phyloP scores from a whole-genome alignment of 2,888 invertebrate genomes.

The Aricia artaxerxes region DNA sequence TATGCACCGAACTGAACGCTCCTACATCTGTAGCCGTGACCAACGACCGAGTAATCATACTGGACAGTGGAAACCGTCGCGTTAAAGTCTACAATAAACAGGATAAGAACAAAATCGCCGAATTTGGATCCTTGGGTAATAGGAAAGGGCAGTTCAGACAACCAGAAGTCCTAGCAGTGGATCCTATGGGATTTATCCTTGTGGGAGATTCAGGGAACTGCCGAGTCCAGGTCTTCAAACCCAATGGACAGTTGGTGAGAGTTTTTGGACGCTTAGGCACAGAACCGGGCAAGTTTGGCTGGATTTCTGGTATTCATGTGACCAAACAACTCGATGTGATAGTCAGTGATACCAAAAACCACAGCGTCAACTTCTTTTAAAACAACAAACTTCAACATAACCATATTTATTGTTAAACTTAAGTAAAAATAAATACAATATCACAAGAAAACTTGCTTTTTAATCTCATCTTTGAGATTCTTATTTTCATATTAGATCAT shows the following conservation, averaged over 20 bases:
- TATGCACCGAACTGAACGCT: constrained; percentile 82
- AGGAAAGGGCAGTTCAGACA: constrained; percentile 86
- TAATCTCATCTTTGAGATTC: constrained; percentile 19
- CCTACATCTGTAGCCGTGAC: constrained; percentile 86
- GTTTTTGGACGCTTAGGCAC: constrained; percentile 81
- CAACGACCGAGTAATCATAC: constrained; percentile 75
- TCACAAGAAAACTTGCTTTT: constrained; percentile 28
- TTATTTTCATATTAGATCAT: not conserved
- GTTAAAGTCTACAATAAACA: constrained; percentile 81
- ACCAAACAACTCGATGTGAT: constrained; percentile 82
- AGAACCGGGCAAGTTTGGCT: constrained; percentile 79
- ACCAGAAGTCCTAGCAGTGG: constrained; percentile 87
- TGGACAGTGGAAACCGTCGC: constrained; percentile 87
- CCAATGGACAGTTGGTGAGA: constrained; percentile 84
- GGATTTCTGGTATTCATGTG: constrained; percentile 85
- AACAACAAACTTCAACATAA: not conserved
- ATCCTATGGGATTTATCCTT: constrained; percentile 86
- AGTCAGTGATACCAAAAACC: constrained; percentile 81
- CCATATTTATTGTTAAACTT: constrained; percentile 22
- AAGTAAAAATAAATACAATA: constrained; percentile 24
- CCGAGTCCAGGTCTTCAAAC: constrained; percentile 87
- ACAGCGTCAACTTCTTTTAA: constrained; percentile 68
- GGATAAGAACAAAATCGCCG: constrained; percentile 77
- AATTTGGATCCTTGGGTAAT: constrained; percentile 84
- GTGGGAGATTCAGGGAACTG: constrained; percentile 90